A percentile compares a stretch with the other conserved stretches of the same genome.
Conservation (phyloP, 1,140 invertebrate species). For the Aphaenogaster rudis region DNA sequence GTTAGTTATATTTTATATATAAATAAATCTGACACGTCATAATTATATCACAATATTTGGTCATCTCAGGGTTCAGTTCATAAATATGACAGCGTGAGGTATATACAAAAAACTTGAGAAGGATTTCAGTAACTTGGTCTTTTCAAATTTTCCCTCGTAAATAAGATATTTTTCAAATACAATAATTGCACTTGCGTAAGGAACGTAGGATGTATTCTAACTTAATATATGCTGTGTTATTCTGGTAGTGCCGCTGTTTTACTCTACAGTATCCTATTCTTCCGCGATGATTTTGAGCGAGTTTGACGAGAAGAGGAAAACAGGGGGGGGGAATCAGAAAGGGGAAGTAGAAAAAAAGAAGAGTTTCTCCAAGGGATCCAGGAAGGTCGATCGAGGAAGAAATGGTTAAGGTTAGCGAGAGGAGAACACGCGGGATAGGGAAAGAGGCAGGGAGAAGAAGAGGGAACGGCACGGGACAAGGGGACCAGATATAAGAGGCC, state of each 20-base stretch:
- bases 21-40: background rate
- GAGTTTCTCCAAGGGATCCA: slow-evolving; percentile 59
- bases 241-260: background rate
- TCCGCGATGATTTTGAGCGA: background rate
- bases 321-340: background rate
- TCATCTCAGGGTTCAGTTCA: background rate
- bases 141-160: background rate
- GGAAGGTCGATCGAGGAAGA: slow-evolving; percentile 75
- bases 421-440: slow-evolving; percentile 37
- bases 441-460: slow-evolving; percentile 66
- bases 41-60: background rate
- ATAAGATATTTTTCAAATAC: background rate
- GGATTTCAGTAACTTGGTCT: background rate
- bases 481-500: slow-evolving; percentile 64
- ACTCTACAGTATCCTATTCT: background rate
- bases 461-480: slow-evolving; percentile 63
- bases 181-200: background rate
- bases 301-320: background rate
- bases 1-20: background rate
- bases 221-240: background rate
- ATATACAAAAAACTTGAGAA: background rate
- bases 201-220: background rate
- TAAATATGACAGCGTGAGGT: background rate
- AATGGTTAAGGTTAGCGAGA: slow-evolving; percentile 71
- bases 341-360: slow-evolving; percentile 46